Evolutionary conservation across 2,888 invertebrate species (phyloP), one percentile per base, ranked within the genome.

Genomic region (Serripes groenlandicus): DNA sequence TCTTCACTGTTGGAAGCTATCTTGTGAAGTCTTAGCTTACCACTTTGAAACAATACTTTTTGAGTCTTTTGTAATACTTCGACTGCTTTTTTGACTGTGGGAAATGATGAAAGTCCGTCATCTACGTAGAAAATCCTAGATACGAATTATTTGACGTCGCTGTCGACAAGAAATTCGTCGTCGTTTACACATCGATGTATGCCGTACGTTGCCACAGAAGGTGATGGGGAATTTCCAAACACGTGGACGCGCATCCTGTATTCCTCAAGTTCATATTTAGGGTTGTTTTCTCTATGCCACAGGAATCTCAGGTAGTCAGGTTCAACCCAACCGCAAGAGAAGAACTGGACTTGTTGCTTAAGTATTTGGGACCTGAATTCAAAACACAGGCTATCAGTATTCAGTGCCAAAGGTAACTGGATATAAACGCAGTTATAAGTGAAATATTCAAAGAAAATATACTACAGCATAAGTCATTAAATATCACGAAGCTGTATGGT

Each of bases 1-100:
- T 34, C 73, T 15, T 9, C n/a, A 68, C 64, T 78, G 77, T 89
- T 86, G 26, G 88, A 86, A 21, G 86, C 85, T 21, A 88, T 73
- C 66, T 89, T 87, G 42, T 88, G 86, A 3, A 89, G 69, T 0
- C 73, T 28, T 23, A 89, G 35, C n/a, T 83, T 81, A 7, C 88
- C 81, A 32, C 69, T 35, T 21, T 58, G 42, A n/a, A 34, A 37
- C 3, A 85, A 42, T 4, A 68, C 64, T 54, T 64, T 21, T 28
- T 84, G 78, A 18, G 86, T 89, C 21, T 71, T 80, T 56, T 74
- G 73, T 9, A 88, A 28, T 4, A 87, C 32, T 34, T 71, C 54
- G 5, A 82, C 58, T 15, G 84, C 82, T 49, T 72, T 54, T 3
- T 69, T 35, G 32, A 0, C 32, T 15, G 68, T 79, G 0, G 71